Base-by-base conservation (phyloP, 35 echinoderm and acorn worm species). In the Apostichopus parvimensis region DNA sequence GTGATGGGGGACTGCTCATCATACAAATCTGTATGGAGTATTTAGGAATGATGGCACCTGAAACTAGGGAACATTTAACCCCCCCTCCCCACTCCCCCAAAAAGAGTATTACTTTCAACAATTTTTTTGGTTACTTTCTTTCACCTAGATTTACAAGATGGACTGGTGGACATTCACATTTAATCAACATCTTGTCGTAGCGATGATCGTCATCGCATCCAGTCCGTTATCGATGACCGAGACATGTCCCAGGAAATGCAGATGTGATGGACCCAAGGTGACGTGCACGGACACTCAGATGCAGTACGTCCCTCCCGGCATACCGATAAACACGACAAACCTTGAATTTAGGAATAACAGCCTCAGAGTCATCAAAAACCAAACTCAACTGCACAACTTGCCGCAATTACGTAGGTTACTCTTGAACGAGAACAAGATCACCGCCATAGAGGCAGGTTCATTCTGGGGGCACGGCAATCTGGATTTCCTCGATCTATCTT, bases 321-420 rank as follows among this genome's bases (percentile, higher is more conserved):
- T 90, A 57, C 71, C 88, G 13, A 55, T 90, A 15, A 90, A 90
- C 56, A 78, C 73, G 4, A 90, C 71, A 6, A 7, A 78, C 53
- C 88, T 90, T 17, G 56, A 77, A 10, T 78, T 90, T 57, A 77
- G 62, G 4, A 78, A 78, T 68, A 90, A 90, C 54, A 87, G 85
- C 23, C 57, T 87, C 5, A 87, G 7, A 3, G 54, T 78, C 52
- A 90, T 77, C 34, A 64, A 53, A 57, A 90, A 90, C 88, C 73
- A 90, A 22, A 90, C 88, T 15, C 88, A 90, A 68, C 71, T 90
- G 18, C 88, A 78, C 88, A 77, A 77, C 66, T 68, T 90, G 4
- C 88, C 66, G 21, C 34, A 8, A 17, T 78, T 90, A 78, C 66
- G 9, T 28, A 57, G 8, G 12, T 53, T 90, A 78, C 14, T 15